Percentiles rank a stretch among this genome's conserved stretches.
Conservation (phyloP, 2,797 vertebrate species). For the Pteropus rufus region DNA sequence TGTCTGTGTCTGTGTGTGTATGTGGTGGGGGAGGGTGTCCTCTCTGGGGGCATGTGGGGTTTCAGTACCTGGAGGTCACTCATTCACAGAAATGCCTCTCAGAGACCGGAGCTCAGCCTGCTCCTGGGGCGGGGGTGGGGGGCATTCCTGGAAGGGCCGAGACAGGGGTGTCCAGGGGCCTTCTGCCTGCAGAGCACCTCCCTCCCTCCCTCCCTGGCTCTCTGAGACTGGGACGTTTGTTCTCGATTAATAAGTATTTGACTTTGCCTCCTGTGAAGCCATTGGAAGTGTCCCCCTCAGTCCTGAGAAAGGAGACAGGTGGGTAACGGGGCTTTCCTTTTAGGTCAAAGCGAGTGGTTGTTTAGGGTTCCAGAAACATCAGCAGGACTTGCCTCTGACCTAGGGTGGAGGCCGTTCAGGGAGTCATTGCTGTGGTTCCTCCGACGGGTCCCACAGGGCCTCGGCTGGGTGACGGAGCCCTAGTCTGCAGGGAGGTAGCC, state of each 20-base stretch:
- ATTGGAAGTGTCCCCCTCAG: not conserved
- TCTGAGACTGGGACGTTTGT: not conserved
- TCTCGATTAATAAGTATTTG: not conserved
- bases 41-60: too few species aligned
- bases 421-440: not conserved
- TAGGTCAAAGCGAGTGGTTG: not conserved
- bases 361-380: not conserved
- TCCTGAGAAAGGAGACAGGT: not conserved
- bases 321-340: not conserved
- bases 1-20: too few species aligned
- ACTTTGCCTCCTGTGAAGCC: not conserved
- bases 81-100: not conserved
- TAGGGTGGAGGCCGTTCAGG: not conserved
- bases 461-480: not conserved
- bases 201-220: not conserved
- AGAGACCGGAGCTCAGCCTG: fast-evolving
- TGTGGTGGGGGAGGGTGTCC: too few species aligned
- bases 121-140: fast-evolving
- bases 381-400: not conserved
- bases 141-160: not conserved
- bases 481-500: not conserved
- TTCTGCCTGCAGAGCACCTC: not conserved
- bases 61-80: not conserved
- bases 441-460: not conserved
- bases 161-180: not conserved